Base-by-base conservation (phyloP, 2,888 invertebrate genomes). In the Lasioglossum lativentre region DNA sequence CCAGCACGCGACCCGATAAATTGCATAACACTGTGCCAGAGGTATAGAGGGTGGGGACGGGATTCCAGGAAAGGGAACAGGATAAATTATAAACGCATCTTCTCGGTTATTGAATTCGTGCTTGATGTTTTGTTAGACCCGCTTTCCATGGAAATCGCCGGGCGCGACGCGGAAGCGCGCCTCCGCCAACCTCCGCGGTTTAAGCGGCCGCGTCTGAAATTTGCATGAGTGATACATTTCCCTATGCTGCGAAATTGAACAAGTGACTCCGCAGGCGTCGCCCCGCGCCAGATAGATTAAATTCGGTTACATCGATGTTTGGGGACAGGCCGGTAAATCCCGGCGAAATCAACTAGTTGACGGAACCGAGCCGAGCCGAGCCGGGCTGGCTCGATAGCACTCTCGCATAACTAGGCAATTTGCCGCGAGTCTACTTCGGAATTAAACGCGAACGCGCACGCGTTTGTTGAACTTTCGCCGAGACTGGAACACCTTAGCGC, bases 151-250 rank as follows among this genome's bases (percentile, higher is more conserved):
- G 73, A 82, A 84, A 83, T 84, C 78, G 71, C n/a, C 34, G 23
- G 42, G 73, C 59, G 75, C 59, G 59, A 27, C 59, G 59, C n/a
- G n/a, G 30, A 30, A 27, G 27, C 52, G 52, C 52, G 52, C 23
- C 52, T 52, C 52, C 52, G 23, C 23, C 52, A 10, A n/a, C 52
- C 52, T 27, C 4, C n/a, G 75, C 74, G 59, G 83, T 34, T 52
- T 47, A 68, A 77, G 73, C 59, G 56, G 19, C 30, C 27, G 23
- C 75, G 75, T 85, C 79, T 74, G 72, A 74, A 86, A 86, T 86
- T 86, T 86, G 77, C 86, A 86, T 85, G 70, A 74, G 52, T 27
- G 80, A 80, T 80, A 80, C 76, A 73, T 83, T 71, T 42, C 76
- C 59, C 38, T 76, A 38, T 76, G 76, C 42, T 27, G 77, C 70